Evolutionary conservation across 1,140 invertebrate species (phyloP).

Genomic region (Gonatopus flavifemur): DNA sequence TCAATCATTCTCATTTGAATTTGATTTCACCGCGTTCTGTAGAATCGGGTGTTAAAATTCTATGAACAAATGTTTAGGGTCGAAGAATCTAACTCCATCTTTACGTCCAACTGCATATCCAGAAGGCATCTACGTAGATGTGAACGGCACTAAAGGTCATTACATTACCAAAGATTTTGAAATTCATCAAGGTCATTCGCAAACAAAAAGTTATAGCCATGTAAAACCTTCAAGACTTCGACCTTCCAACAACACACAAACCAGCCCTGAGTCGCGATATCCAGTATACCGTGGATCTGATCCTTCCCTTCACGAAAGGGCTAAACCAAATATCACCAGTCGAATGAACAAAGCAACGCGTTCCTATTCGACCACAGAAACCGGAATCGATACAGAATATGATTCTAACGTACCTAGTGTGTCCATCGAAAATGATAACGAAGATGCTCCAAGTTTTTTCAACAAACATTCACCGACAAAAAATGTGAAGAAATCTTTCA

Average conservation of each 20-base stretch:
- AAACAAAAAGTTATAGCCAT: conserved; percentile 24
- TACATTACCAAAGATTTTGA: conserved; percentile 32
- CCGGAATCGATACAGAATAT: too few species aligned
- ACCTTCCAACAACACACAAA: not conserved
- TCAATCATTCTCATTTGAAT: not conserved
- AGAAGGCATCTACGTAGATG: conserved; percentile 29
- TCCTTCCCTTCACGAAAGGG: too few species aligned
- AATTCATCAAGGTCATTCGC: conserved; percentile 39
- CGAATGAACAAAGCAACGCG: too few species aligned
- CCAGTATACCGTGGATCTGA: too few species aligned
- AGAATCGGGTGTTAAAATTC: not conserved
- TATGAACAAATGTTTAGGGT: conserved; percentile 3
- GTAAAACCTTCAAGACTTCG: not conserved
- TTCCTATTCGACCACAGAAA: too few species aligned
- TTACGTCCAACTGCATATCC: too few species aligned
- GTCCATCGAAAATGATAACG: conserved; percentile 27
- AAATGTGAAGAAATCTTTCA: conserved; percentile 4
- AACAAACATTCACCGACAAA: not conserved
- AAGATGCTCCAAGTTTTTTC: conserved; percentile 1
- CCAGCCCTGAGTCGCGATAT: too few species aligned
- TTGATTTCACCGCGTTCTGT: not conserved
- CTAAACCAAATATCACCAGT: too few species aligned
- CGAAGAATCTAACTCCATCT: conserved; percentile 6
- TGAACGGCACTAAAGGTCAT: conserved; percentile 33
- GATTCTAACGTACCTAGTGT: conserved; percentile 25